phyloP scores from a whole-genome alignment of 2,797 vertebrate genomes.

The Hylomyscus alleni region DNA sequence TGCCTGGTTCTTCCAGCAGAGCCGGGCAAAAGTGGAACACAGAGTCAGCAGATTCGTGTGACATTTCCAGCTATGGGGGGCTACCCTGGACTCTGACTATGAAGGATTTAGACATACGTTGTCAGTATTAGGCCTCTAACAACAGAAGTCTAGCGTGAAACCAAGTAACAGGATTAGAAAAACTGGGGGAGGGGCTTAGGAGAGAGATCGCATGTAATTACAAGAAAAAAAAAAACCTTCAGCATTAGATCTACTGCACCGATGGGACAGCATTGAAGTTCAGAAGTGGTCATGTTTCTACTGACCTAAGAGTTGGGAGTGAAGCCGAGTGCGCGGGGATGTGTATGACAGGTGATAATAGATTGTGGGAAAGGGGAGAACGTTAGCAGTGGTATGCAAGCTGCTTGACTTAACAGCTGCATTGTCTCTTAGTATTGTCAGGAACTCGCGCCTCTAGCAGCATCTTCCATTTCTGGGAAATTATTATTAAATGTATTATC shows the following conservation, averaged over 20 bases:
- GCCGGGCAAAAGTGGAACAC: neutral
- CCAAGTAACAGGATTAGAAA: neutral
- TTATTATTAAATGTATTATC: constrained; percentile 18
- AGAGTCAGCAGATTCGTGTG: neutral
- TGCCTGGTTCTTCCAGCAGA: too few relatives aligned
- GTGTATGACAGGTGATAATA: neutral
- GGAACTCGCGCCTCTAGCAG: neutral
- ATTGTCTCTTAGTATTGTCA: neutral
- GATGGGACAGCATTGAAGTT: neutral
- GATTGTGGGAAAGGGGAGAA: neutral
- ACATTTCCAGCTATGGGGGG: neutral
- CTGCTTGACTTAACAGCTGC: neutral
- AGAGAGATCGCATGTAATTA: neutral
- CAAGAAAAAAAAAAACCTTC: neutral
- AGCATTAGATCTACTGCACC: neutral
- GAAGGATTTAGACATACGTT: neutral
- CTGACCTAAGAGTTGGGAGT: neutral
- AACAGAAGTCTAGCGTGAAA: neutral
- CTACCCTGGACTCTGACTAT: neutral
- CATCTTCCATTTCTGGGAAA: neutral
- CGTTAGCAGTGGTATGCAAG: neutral
- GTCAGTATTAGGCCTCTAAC: neutral
- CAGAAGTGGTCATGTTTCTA: neutral
- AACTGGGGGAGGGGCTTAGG: neutral
- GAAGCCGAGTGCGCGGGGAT: neutral